These are phyloP conservation scores for Hipparchia semele DNA, from an alignment of 2,888 invertebrate genomes.

Conservation along the genomic window DNA sequence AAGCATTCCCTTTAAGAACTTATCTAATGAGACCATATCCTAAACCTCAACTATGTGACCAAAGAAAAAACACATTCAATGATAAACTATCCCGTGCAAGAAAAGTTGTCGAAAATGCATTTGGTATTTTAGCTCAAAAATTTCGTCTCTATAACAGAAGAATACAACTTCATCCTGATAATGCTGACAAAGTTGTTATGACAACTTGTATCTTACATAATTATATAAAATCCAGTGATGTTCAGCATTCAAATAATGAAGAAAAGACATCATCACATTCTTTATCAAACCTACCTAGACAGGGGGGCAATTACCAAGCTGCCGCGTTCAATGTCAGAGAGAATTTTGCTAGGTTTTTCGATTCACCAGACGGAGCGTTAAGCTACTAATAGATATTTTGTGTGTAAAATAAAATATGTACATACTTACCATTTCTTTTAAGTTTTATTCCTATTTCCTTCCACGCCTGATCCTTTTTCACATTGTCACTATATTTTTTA, in stretches of 20 bases:
- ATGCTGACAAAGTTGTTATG: conserved; percentile 3
- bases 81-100: conserved; percentile 16
- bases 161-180: conserved; percentile 4
- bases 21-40: conserved; percentile 39
- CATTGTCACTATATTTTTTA: conserved; percentile 20
- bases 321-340: conserved; percentile 15
- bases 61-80: conserved; percentile 28
- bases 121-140: conserved; percentile 19
- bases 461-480: conserved; percentile 22
- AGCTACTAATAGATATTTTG: too few species aligned
- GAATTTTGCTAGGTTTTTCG: conserved; percentile 18
- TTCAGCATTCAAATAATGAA: conserved; percentile 6
- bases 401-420: too few species aligned
- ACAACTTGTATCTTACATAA: conserved; percentile 15
- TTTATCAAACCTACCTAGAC: conserved; percentile 15
- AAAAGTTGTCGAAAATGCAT: conserved; percentile 21
- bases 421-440: background rate
- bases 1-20: conserved; percentile 22
- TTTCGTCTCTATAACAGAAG: conserved; percentile 15
- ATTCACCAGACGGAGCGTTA: conserved; percentile 8
- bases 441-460: conserved; percentile 21
- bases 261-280: background rate
- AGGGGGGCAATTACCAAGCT: conserved; percentile 7
- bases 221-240: conserved; percentile 12
- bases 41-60: conserved; percentile 24